A percentile compares a stretch with the other conserved stretches of the same genome.
phyloP scores from a whole-genome alignment of 2,888 invertebrate genomes.

The Choreutis nemorana region DNA sequence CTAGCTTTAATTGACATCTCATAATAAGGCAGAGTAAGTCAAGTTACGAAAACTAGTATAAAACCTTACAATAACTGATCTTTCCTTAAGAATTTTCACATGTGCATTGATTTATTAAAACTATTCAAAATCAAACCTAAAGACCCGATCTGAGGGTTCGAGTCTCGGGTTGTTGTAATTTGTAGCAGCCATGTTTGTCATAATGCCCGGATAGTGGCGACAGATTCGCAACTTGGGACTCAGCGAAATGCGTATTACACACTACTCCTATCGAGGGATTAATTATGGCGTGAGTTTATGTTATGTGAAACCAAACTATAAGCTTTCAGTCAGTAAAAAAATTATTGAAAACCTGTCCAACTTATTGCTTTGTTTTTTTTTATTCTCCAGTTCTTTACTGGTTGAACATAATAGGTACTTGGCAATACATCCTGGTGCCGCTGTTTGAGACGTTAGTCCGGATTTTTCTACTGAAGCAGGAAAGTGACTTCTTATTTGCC shows the following conservation, averaged over 20 bases:
- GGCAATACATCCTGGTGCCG: constrained; percentile 24
- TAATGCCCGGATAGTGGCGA: too few relatives aligned
- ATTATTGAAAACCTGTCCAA: constrained; percentile 2
- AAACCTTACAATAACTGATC: too few relatives aligned
- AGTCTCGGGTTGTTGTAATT: too few relatives aligned
- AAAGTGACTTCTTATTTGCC: constrained; percentile 6
- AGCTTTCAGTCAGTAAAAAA: neutral
- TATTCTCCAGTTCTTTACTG: constrained; percentile 25
- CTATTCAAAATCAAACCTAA: neutral
- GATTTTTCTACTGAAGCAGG: constrained; percentile 7
- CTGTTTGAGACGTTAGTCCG: constrained; percentile 21
- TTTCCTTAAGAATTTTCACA: constrained; percentile 8
- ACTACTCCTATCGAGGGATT: neutral
- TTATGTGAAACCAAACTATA: neutral
- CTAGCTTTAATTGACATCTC: too few relatives aligned
- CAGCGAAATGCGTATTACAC: neutral
- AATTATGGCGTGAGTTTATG: too few relatives aligned
- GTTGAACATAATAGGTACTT: constrained; percentile 22
- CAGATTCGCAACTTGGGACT: too few relatives aligned
- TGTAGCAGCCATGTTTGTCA: too few relatives aligned
- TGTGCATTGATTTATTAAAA: neutral
- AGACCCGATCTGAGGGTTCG: too few relatives aligned
- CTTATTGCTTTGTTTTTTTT: constrained; percentile 7
- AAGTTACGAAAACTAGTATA: too few relatives aligned
- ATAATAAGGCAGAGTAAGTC: too few relatives aligned